Conservation (phyloP, 2,113 vertebrate genomes). For the Hypocryptadius cinnamomeus region DNA sequence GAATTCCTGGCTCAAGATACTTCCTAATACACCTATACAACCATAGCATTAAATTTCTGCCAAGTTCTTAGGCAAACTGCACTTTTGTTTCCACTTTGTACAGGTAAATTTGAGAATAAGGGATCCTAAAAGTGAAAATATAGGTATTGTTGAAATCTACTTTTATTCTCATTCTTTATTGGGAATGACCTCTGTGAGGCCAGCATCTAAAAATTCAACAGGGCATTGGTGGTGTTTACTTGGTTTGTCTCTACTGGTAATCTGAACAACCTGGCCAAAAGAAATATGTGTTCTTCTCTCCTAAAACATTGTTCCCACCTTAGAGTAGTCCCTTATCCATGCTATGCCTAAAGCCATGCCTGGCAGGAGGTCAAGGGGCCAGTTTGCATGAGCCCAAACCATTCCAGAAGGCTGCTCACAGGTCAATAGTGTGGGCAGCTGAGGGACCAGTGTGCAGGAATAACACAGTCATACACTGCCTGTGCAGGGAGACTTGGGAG, state of each 20-base stretch:
- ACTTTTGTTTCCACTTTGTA: not conserved
- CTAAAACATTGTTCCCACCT: not conserved
- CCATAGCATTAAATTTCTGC: not conserved
- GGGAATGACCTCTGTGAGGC: not conserved
- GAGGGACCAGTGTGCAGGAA: not conserved
- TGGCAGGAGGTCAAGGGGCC: not conserved
- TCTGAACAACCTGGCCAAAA: not conserved
- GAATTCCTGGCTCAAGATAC: not conserved
- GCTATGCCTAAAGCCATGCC: not conserved
- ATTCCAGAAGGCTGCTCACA: not conserved
- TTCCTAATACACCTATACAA: not conserved
- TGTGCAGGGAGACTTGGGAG: not conserved
- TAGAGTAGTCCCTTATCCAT: not conserved
- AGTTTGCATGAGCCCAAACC: not conserved
- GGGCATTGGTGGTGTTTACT: accelerated
- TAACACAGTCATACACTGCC: not conserved
- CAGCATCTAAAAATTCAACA: not conserved
- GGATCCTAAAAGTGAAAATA: not conserved
- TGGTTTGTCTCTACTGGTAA: not conserved
- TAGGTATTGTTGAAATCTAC: not conserved
- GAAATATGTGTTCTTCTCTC: not conserved
- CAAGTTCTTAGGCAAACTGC: not conserved
- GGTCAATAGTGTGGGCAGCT: not conserved
- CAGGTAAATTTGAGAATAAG: not conserved
- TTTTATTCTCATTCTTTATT: not conserved